Evolutionary conservation across 2,888 invertebrate species (phyloP), one percentile per base, ranked within the genome.

Genomic region (Phoronis australis): DNA sequence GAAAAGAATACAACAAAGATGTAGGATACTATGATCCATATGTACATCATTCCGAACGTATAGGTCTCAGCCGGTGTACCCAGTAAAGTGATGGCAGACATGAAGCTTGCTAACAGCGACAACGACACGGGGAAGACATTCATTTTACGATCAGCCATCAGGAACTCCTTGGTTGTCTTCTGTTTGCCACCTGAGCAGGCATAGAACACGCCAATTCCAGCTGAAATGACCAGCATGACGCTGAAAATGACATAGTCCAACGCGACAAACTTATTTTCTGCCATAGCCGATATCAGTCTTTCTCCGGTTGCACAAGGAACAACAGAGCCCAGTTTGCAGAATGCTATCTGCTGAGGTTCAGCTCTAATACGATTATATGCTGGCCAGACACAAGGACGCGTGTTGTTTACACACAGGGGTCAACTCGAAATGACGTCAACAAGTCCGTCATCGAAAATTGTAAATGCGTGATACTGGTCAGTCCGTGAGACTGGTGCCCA

Each of bases 91-190:
- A 75, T 71, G 48, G 74, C 75, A 23, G 72, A 72, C 73, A 75
- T 75, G 56, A 75, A 75, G 53, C 69, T 71, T 23, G 74, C 75
- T 37, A 75, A 59, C 39, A 75, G 57, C n/a, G 74, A 75, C 54
- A 75, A 54, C 0, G 71, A 60, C 18, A 74, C 73, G 0, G 75
- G 75, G 2, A 64, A 47, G 0, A 70, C 61, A 35, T 60, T 60
- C 75, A 75, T 75, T 46, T 66, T 62, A 4, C 70, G 64, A 3
- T 71, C 69, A 1, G 73, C 75, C 52, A 73, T 56, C 20, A 73
- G 60, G 47, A 69, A 73, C 26, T 69, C 66, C 38, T 64, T 59
- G 3, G 67, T 64, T 22, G 61, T 65, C 22, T 59, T 55, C 39
- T 64, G 63, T 2, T 58, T 56, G 3, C 69, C 54, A 49, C 71